Evolutionary conservation across 2,888 invertebrate genomes (phyloP), one percentile per base, ranked within the genome.

Genomic region (Cheilosia scutellata): DNA sequence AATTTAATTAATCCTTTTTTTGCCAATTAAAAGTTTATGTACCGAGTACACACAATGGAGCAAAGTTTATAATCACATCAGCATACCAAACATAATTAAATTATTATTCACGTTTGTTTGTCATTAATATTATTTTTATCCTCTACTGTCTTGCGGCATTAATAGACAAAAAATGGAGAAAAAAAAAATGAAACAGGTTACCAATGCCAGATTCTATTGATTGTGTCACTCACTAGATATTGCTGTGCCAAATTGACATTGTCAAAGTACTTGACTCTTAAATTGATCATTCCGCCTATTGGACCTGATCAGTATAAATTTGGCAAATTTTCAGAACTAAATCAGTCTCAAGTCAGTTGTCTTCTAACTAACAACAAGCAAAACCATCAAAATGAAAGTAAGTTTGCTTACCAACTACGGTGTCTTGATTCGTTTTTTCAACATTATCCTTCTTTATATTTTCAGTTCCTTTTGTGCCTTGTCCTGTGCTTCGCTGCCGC

Each of bases 391-490:
- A 44, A 78, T 80, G 80, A 80, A 80, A 75, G 80, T 80, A 31
- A 63, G 80, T 60, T 20, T 20, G 74, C 44, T 20, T 31, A 49
- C 0, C 9, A 13, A 7, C 20, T 27, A 9, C n/a, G 7, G 0
- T 20, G 11, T 9, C 9, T 55, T 7, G 11, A n/a, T 31, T 33
- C 0, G 1, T 5, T 11, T 1, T 29, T 31, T 0, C 13, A 6
- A 33, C 2, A 9, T 3, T 42, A 11, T 40, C 13, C 13, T 57
- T 63, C 6, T 40, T 62, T 9, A 33, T 9, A 53, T 11, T 86
- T 86, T 42, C 40, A 86, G 86, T 82, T 82, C 68, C 20, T 86
- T n/a, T 5, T 86, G 63, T 86, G 86, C 47, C 60, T 86, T 31
- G 68, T 47, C 31, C 66, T 86, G 2, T 86, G 76, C 76, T 44